Percentiles rank a stretch among this genome's conserved stretches.
phyloP scores from a whole-genome alignment of 2,888 invertebrate species.

The Parnassius orleans region DNA sequence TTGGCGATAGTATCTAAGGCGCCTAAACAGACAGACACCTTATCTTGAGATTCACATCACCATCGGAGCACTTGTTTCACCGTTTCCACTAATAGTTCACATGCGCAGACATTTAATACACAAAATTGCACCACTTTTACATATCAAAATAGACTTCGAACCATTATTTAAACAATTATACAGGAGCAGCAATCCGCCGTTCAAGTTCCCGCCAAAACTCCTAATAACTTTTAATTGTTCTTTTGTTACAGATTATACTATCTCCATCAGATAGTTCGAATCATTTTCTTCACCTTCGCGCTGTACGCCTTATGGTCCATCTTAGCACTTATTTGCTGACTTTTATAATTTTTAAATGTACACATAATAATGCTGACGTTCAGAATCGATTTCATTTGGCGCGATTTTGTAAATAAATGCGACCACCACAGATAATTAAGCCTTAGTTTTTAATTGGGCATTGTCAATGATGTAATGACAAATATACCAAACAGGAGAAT shows the following conservation, averaged over 20 bases:
- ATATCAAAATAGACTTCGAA: too few relatives aligned
- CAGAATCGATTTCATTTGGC: not conserved
- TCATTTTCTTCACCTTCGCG: conserved; percentile 53
- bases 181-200: too few relatives aligned
- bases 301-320: conserved; percentile 67
- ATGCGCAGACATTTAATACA: too few relatives aligned
- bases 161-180: too few relatives aligned
- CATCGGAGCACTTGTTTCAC: too few relatives aligned
- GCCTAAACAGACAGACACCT: too few relatives aligned
- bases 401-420: conserved; percentile 19
- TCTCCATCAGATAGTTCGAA: conserved; percentile 71
- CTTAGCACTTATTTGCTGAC: conserved; percentile 44
- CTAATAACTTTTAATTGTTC: conserved; percentile 8
- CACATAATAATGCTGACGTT: not conserved
- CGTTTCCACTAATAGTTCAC: too few relatives aligned
- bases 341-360: not conserved
- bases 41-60: too few relatives aligned
- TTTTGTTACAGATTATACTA: conserved; percentile 75
- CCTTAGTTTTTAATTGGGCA: conserved; percentile 12
- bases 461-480: conserved; percentile 3
- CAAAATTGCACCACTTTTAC: too few relatives aligned
- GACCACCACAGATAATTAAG: conserved; percentile 22
- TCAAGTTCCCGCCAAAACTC: too few relatives aligned
- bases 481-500: conserved; percentile 10
- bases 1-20: too few relatives aligned